These are phyloP conservation scores for Hoplodrina blanda DNA, from an alignment of 2,888 invertebrate genomes.

Conservation along the genomic window DNA sequence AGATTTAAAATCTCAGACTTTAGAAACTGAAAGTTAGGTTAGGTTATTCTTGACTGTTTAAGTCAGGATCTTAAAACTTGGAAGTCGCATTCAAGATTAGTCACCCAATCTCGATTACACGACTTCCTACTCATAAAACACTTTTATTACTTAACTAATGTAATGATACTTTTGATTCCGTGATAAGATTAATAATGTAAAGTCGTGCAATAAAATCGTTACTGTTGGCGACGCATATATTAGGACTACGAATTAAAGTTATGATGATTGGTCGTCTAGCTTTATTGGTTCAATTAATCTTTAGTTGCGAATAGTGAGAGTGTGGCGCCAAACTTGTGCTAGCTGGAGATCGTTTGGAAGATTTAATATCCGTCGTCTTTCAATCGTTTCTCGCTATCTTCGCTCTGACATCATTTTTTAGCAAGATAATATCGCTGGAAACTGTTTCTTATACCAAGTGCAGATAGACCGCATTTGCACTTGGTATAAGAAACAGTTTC, in stretches of 20 bases:
- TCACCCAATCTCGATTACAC: slow-evolving; percentile 23
- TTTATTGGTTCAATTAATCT: slow-evolving; percentile 57
- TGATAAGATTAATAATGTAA: slow-evolving; percentile 47
- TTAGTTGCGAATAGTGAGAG: slow-evolving; percentile 18
- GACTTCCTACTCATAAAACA: slow-evolving; percentile 54
- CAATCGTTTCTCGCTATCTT: slow-evolving; percentile 14
- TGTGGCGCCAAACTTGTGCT: slow-evolving; percentile 30
- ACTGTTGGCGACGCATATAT: slow-evolving; percentile 35
- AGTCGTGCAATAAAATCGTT: slow-evolving; percentile 46
- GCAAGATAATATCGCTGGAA: background rate
- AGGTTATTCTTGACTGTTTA: background rate
- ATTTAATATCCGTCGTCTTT: slow-evolving; percentile 26
- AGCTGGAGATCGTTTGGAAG: slow-evolving; percentile 10
- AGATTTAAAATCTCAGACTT: too few relatives aligned
- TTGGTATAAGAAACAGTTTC: background rate
- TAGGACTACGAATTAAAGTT: slow-evolving; percentile 46
- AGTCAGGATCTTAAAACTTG: slow-evolving; percentile 1
- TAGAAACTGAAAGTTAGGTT: background rate
- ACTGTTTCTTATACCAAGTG: background rate
- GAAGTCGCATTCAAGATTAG: slow-evolving; percentile 5
- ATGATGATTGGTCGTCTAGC: slow-evolving; percentile 46
- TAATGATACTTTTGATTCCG: slow-evolving; percentile 42
- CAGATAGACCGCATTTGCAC: background rate
- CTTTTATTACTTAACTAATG: slow-evolving; percentile 34
- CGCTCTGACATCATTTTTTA: slow-evolving; percentile 5